These are phyloP conservation scores for Tetropium fuscum DNA, from an alignment of 2,888 invertebrate genomes.

Conservation along the genomic window DNA sequence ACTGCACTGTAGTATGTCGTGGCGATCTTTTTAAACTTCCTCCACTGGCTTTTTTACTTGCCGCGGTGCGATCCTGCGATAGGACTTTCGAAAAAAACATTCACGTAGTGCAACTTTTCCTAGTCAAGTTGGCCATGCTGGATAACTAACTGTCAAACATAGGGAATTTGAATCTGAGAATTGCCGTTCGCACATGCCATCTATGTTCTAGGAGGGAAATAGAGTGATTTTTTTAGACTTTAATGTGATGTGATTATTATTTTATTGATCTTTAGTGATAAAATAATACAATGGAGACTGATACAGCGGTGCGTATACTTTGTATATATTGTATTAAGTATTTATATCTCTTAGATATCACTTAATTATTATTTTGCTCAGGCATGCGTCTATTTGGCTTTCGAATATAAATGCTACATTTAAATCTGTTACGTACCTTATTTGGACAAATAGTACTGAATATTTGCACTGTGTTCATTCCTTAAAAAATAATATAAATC, in stretches of 20 bases:
- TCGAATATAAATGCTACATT: too few relatives aligned
- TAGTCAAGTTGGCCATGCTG: slow-evolving; percentile 42
- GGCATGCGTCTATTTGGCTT: too few relatives aligned
- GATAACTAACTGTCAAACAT: slow-evolving; percentile 43
- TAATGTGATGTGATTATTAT: slow-evolving; percentile 32
- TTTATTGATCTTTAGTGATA: slow-evolving; percentile 26
- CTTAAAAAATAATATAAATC: not conserved
- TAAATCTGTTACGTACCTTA: too few relatives aligned
- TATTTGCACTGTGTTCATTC: too few relatives aligned
- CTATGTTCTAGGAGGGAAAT: slow-evolving; percentile 34
- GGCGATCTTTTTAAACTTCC: slow-evolving; percentile 39
- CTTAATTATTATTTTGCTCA: too few relatives aligned
- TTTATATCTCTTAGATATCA: too few relatives aligned
- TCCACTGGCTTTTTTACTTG: slow-evolving; percentile 25
- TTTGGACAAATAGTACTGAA: too few relatives aligned
- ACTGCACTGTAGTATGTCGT: slow-evolving; percentile 50
- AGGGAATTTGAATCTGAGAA: slow-evolving; percentile 38
- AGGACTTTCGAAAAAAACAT: slow-evolving; percentile 8
- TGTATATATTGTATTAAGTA: too few relatives aligned
- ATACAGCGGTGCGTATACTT: slow-evolving; percentile 50
- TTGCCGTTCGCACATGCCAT: slow-evolving; percentile 38
- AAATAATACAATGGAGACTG: slow-evolving; percentile 48
- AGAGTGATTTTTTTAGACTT: slow-evolving; percentile 23
- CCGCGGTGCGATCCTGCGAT: slow-evolving; percentile 24
- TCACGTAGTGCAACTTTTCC: slow-evolving; percentile 37